Percentiles rank a stretch among this genome's conserved stretches.
Evolutionary conservation across 2,888 invertebrate genomes (phyloP).

Genomic region (Lasioglossum morio): DNA sequence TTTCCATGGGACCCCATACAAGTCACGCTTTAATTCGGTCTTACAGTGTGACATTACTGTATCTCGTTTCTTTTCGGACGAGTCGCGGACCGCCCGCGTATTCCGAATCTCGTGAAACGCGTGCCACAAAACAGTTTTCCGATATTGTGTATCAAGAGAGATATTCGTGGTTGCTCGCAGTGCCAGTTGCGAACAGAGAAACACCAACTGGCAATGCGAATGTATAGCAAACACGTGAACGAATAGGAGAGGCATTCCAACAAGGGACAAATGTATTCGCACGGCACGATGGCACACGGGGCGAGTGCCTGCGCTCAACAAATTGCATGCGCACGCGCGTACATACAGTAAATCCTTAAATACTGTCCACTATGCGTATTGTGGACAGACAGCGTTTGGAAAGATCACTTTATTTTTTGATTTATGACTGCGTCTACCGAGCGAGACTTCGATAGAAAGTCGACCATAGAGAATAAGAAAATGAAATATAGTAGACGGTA

Average conservation of each 20-base stretch:
- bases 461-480: too few relatives aligned
- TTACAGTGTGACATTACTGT: too few relatives aligned
- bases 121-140: neutral
- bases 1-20: too few relatives aligned
- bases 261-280: slow-evolving; percentile 12
- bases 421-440: too few relatives aligned
- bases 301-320: neutral
- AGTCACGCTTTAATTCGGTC: too few relatives aligned
- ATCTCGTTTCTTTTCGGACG: neutral
- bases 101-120: slow-evolving; percentile 9
- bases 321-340: neutral
- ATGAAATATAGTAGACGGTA: too few relatives aligned
- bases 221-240: neutral
- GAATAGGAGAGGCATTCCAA: neutral
- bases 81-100: neutral
- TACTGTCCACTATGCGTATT: too few relatives aligned
- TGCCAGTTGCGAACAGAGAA: too few relatives aligned
- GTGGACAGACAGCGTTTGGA: too few relatives aligned
- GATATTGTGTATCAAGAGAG: neutral
- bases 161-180: neutral
- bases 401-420: too few relatives aligned
- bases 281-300: neutral
- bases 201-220: neutral
- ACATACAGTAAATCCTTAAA: neutral
- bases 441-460: too few relatives aligned